phyloP scores from a whole-genome alignment of 2,888 invertebrate genomes.

The Polyommatus iphigenia region DNA sequence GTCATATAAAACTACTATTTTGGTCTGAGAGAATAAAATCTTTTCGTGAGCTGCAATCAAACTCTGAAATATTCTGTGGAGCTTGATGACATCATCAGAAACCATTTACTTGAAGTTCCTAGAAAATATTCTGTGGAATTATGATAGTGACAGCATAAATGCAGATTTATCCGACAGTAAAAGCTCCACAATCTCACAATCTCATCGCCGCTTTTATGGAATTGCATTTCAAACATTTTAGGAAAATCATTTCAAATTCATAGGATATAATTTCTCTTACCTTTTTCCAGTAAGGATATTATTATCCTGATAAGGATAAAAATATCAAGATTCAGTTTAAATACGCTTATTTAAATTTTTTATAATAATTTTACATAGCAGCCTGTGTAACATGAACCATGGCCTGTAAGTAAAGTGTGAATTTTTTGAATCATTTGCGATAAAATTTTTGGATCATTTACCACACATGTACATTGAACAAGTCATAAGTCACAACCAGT shows the following conservation, averaged over 20 bases:
- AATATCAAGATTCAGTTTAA: neutral
- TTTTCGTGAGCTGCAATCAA: neutral
- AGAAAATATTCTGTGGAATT: neutral
- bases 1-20: too few relatives aligned
- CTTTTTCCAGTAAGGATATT: neutral
- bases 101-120: neutral
- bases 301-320: neutral
- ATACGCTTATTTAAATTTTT: neutral
- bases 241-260: neutral
- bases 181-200: neutral
- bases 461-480: neutral
- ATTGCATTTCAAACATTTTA: neutral
- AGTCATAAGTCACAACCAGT: neutral
- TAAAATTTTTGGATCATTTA: neutral
- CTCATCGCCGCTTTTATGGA: neutral
- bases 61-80: neutral
- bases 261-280: neutral
- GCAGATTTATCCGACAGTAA: neutral
- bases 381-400: neutral
- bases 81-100: neutral
- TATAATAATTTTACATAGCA: neutral
- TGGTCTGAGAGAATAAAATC: too few relatives aligned
- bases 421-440: neutral
- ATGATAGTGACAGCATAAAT: slow-evolving; percentile 1
- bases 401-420: neutral